Evolutionary conservation across 1,140 invertebrate species (phyloP).

Genomic region (Coboldia fuscipes): DNA sequence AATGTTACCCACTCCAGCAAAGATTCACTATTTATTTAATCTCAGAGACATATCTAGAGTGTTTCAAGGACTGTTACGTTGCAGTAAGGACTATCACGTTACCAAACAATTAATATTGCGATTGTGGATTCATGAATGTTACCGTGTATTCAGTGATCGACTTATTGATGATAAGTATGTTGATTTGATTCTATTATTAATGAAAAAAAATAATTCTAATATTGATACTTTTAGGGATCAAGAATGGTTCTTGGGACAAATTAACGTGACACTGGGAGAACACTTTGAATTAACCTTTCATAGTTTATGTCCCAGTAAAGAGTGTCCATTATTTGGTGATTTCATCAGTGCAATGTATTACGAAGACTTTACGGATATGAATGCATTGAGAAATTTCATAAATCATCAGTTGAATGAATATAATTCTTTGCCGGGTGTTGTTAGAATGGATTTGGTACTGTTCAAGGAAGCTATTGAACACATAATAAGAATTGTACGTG

Average conservation of each 20-base stretch:
- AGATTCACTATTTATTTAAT: slow-evolving; percentile 79
- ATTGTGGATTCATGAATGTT: slow-evolving; percentile 68
- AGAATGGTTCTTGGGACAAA: slow-evolving; percentile 45
- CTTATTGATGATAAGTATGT: slow-evolving; percentile 48
- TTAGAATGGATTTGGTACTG: slow-evolving; percentile 57
- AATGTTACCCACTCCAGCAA: slow-evolving; percentile 64
- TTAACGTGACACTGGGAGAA: slow-evolving; percentile 46
- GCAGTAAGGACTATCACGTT: slow-evolving; percentile 49
- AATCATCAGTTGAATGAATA: slow-evolving; percentile 52
- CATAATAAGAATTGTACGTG: slow-evolving; percentile 54
- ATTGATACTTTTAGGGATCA: slow-evolving; percentile 31
- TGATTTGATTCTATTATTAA: slow-evolving; percentile 4
- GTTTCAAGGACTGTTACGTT: slow-evolving; percentile 48
- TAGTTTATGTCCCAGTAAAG: slow-evolving; percentile 53
- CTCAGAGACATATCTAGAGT: slow-evolving; percentile 65
- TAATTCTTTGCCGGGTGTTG: slow-evolving; percentile 48
- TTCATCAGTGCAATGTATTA: slow-evolving; percentile 57
- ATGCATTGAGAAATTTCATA: slow-evolving; percentile 36
- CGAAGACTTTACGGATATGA: slow-evolving; percentile 47
- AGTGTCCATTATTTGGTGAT: slow-evolving; percentile 51
- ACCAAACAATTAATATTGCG: slow-evolving; percentile 42
- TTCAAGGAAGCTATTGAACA: slow-evolving; percentile 71
- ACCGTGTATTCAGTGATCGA: slow-evolving; percentile 61
- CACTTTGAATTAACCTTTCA: slow-evolving; percentile 59
- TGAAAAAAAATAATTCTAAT: slow-evolving; percentile 1